Evolutionary conservation across 1,140 invertebrate genomes (phyloP).

Genomic region (Formica exsecta): DNA sequence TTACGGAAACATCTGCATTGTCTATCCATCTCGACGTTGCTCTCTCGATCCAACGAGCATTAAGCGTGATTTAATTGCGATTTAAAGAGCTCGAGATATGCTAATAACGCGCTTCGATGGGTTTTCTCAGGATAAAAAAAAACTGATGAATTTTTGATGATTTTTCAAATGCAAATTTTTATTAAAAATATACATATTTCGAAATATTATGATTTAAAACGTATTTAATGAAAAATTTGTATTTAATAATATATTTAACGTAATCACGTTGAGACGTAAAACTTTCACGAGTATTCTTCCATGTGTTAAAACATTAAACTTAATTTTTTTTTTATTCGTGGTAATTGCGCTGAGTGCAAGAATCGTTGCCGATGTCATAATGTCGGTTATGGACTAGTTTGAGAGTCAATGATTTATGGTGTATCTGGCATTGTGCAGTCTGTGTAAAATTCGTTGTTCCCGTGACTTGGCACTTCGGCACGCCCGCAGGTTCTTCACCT

Average conservation of each 20-base stretch:
- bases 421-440: constrained; percentile 25
- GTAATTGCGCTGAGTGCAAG: constrained; percentile 45
- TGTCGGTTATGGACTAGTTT: constrained; percentile 46
- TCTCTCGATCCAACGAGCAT: not conserved
- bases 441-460: constrained; percentile 40
- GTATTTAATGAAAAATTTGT: not conserved
- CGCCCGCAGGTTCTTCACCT: constrained; percentile 33
- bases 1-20: constrained; percentile 38
- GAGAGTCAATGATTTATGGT: constrained; percentile 58
- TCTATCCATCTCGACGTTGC: not conserved
- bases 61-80: constrained; percentile 42
- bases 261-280: not conserved
- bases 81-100: constrained; percentile 7
- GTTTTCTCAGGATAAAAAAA: not conserved
- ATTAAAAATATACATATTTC: not conserved
- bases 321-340: not conserved
- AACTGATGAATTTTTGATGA: not conserved
- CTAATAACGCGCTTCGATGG: not conserved
- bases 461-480: constrained; percentile 44
- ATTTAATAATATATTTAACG: not conserved
- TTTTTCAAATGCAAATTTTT: not conserved
- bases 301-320: not conserved
- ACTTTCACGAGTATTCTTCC: not conserved
- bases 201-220: not conserved
- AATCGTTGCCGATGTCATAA: constrained; percentile 34